Base-by-base conservation (phyloP, 2,113 vertebrate genomes). In the Balaeniceps rex region DNA sequence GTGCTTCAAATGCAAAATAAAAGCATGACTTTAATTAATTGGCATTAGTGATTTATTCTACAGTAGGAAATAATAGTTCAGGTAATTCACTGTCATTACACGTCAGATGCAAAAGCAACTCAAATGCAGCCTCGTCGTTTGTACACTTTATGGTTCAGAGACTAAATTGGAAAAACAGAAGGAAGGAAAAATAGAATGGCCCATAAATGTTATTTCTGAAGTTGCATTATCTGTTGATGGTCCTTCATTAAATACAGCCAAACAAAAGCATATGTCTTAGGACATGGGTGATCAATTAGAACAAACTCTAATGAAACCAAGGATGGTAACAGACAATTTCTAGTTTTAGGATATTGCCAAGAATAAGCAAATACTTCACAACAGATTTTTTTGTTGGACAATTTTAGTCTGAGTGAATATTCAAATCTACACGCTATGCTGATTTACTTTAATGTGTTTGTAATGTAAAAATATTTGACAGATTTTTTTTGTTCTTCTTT, bases 1-100 rank as follows among this genome's bases (percentile, higher is more conserved):
- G 99, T 23, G 99, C 99, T 99, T 88, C 69, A 94, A 93, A 97
- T 29, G 72, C 28, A 97, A 40, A 95, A 92, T 6, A 87, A 90
- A 82, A 97, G 80, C 77, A 88, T 12, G 9, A 38, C 66, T 93
- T 58, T 46, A 85, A 95, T 91, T 46, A 84, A 69, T 11, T 90
- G 84, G 66, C 42, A 86, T 29, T 72, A 89, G n/a, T 77, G 72
- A 84, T 87, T 93, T 85, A 79, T 84, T 90, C 90, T 38, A n/a
- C n/a, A 34, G 60, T 46, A 91, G 55, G 71, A 92, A 82, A 79
- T 89, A 96, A 78, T 34, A 58, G 90, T 42, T 76, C 52, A 95
- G 92, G 90, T 74, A 90, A 83, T 25, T 84, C 79, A 74, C 74
- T 87, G 54, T 71, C 76, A 28, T n/a, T 44, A 49, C 22, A 12